These are phyloP conservation scores for Diarsia brunnea DNA, from an alignment of 2,888 invertebrate genomes.

Conservation along the genomic window DNA sequence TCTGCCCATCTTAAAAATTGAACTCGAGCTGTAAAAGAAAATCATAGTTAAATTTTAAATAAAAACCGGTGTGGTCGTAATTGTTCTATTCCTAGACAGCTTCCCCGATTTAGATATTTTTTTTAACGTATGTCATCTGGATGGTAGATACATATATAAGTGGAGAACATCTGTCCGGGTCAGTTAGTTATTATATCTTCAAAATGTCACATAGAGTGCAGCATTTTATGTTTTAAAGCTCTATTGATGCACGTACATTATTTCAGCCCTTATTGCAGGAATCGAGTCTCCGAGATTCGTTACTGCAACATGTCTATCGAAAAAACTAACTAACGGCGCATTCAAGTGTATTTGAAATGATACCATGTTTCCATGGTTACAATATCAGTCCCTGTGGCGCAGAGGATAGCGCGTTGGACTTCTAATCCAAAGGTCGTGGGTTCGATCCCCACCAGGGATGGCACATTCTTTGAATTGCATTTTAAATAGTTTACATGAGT, in stretches of 20 bases:
- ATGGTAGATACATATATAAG: too few species aligned
- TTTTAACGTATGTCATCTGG: background rate
- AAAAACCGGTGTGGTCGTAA: too few species aligned
- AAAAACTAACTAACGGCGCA: background rate
- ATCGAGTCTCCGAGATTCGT: too few species aligned
- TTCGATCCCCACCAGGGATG: slow-evolving; percentile 33
- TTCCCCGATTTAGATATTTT: background rate
- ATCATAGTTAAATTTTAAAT: background rate
- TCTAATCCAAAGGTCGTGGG: slow-evolving; percentile 35
- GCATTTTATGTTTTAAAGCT: background rate
- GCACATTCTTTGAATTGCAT: background rate
- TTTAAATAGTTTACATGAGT: background rate
- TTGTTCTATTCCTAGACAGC: too few species aligned
- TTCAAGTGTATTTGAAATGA: background rate
- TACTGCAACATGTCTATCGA: background rate
- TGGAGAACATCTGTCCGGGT: background rate
- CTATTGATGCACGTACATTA: background rate
- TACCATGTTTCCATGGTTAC: background rate
- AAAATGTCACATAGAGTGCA: background rate
- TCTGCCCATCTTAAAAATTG: slow-evolving; percentile 41
- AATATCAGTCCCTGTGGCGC: slow-evolving; percentile 32
- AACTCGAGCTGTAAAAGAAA: slow-evolving; percentile 59
- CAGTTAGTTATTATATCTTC: background rate
- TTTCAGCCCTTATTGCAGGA: background rate
- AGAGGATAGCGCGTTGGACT: slow-evolving; percentile 39